Conservation (phyloP, 2,113 vertebrate genomes). For the Danionella cerebrum region DNA sequence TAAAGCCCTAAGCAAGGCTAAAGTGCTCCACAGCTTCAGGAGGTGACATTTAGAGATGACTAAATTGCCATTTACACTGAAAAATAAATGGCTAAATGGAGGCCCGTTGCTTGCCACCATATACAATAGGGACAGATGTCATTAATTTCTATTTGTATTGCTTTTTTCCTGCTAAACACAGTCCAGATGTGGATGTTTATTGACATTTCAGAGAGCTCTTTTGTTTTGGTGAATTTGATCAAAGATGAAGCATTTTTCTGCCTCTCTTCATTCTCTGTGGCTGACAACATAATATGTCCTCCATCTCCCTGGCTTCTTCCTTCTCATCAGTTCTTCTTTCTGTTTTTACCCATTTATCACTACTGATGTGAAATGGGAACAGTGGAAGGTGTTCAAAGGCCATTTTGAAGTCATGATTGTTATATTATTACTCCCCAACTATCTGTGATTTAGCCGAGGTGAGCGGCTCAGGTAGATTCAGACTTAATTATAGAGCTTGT, state of each 20-base stretch:
- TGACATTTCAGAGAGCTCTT: constrained; percentile 33
- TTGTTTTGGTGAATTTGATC: constrained; percentile 40
- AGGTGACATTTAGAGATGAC: constrained; percentile 56
- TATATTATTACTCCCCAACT: too few species aligned
- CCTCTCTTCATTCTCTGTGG: neutral
- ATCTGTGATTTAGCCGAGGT: too few species aligned
- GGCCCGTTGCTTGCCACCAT: constrained; percentile 30
- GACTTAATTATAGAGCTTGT: too few species aligned
- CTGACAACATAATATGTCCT: neutral
- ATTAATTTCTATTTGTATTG: constrained; percentile 43
- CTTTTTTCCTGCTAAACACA: constrained; percentile 41
- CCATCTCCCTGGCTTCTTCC: neutral
- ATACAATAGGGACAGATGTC: constrained; percentile 39
- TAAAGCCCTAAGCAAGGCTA: constrained; percentile 53
- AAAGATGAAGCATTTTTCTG: constrained; percentile 17
- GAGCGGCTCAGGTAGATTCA: too few species aligned
- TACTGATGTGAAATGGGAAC: neutral
- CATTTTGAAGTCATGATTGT: too few species aligned
- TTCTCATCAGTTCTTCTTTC: neutral
- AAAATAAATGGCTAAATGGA: constrained; percentile 51
- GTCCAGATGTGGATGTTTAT: constrained; percentile 47
- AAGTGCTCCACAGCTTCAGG: constrained; percentile 53
- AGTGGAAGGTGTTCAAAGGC: too few species aligned
- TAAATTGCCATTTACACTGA: constrained; percentile 53
- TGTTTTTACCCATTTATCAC: neutral